phyloP scores from a whole-genome alignment of 1,140 invertebrate genomes.

The Drosophila baimaii region DNA sequence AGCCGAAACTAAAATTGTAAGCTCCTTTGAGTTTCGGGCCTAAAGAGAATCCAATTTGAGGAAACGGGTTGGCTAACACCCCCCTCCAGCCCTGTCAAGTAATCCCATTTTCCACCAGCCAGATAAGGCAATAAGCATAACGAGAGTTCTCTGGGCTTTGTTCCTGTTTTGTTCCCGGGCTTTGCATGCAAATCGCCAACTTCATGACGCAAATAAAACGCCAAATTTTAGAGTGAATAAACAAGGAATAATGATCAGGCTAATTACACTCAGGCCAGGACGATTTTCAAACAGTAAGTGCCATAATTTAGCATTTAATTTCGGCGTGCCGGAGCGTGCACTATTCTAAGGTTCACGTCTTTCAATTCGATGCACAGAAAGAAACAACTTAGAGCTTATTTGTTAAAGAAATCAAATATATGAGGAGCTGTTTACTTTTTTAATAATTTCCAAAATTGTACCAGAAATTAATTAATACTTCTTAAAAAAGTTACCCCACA shows the following conservation, averaged over 20 bases:
- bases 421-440: too few relatives aligned
- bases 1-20: conserved; percentile 52
- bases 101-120: conserved; percentile 28
- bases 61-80: conserved; percentile 5
- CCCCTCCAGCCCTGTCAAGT: neutral
- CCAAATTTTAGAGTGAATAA: conserved; percentile 78
- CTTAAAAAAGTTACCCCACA: neutral
- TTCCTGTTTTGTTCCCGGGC: conserved; percentile 23
- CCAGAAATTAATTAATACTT: neutral
- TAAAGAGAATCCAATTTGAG: conserved; percentile 40
- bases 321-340: conserved; percentile 27
- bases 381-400: neutral
- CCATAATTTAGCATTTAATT: conserved; percentile 79
- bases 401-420: neutral
- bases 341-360: conserved; percentile 12
- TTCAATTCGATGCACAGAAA: neutral
- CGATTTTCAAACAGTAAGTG: conserved; percentile 70
- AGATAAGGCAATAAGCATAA: conserved; percentile 44
- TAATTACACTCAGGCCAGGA: conserved; percentile 73
- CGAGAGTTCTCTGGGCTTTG: conserved; percentile 31
- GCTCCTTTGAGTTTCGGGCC: conserved; percentile 32
- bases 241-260: conserved; percentile 78
- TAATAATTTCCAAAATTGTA: too few relatives aligned
- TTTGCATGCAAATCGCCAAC: conserved; percentile 51
- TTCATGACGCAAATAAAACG: conserved; percentile 74